Conservation (phyloP, 64 coral and sea anemone genomes). For the Montipora sp. region DNA sequence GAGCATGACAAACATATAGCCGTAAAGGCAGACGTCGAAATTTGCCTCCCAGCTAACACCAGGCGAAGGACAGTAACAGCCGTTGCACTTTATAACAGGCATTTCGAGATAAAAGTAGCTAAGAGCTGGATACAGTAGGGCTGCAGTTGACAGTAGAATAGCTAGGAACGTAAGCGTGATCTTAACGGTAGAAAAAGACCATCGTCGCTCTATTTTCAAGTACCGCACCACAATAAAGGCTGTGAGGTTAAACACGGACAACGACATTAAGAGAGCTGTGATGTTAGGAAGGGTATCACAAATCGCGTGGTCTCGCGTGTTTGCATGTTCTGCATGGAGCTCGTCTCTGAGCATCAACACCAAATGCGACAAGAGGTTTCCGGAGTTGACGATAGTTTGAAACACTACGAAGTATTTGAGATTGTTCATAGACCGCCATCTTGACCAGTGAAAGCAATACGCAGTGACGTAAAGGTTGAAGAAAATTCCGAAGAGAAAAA, state of each 20-base stretch:
- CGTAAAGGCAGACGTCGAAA: constrained; percentile 48
- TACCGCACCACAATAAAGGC: constrained; percentile 27
- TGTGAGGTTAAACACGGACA: constrained; percentile 41
- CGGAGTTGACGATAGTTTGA: constrained; percentile 17
- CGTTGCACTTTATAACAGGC: constrained; percentile 18
- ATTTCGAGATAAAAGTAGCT: constrained; percentile 29
- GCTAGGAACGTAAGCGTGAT: background rate
- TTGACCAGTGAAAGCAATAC: constrained; percentile 31
- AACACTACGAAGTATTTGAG: constrained; percentile 33
- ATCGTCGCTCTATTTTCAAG: constrained; percentile 22
- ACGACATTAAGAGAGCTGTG: constrained; percentile 23
- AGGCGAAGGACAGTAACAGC: constrained; percentile 31
- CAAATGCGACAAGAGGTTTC: constrained; percentile 21
- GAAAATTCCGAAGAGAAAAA: background rate
- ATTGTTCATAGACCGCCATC: constrained; percentile 19
- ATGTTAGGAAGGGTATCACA: constrained; percentile 31
- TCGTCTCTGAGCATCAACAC: constrained; percentile 31
- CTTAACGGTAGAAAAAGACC: constrained; percentile 14
- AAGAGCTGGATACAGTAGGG: background rate
- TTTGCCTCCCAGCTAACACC: constrained; percentile 33
- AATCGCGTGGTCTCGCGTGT: background rate
- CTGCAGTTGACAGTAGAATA: constrained; percentile 12
- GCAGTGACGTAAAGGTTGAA: constrained; percentile 32
- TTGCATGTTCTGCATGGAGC: background rate
- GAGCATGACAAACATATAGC: constrained; percentile 22